Evolutionary conservation across 2,113 vertebrate species (phyloP).

Genomic region (Hippotragus niger): DNA sequence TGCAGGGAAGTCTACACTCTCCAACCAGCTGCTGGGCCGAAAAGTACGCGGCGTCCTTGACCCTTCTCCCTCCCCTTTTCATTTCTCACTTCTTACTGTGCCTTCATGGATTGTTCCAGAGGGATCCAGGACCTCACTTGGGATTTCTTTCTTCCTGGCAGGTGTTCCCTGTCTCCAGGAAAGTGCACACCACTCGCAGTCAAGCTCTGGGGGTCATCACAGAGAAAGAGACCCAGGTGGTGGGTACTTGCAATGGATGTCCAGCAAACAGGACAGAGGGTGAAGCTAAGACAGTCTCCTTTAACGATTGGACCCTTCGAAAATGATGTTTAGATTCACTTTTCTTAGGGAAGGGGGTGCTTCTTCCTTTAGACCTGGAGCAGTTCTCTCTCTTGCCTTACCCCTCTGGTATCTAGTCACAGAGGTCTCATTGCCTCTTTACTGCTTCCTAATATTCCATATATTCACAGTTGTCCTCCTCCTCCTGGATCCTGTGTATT

Average conservation of each 20-base stretch:
- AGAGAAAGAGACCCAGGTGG: constrained; percentile 88
- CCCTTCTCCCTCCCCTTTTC: not conserved
- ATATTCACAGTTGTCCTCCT: not conserved
- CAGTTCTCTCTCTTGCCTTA: not conserved
- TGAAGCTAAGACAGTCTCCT: not conserved
- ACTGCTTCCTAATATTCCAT: not conserved
- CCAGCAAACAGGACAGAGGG: not conserved
- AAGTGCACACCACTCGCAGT: constrained; percentile 94
- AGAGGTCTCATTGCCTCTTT: not conserved
- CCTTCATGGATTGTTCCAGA: rapidly evolving
- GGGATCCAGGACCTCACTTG: rapidly evolving
- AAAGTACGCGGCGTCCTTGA: constrained; percentile 82
- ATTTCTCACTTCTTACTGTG: not conserved
- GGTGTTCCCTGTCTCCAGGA: constrained; percentile 95
- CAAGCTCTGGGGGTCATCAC: constrained; percentile 89
- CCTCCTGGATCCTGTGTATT: not conserved
- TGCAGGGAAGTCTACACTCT: constrained; percentile 95
- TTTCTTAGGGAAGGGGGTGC: not conserved
- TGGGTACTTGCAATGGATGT: constrained; percentile 67
- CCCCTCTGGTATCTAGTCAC: not conserved
- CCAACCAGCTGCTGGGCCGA: constrained; percentile 92
- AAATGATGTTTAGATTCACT: not conserved
- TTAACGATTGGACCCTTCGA: not conserved
- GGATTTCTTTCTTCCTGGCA: constrained; percentile 67
- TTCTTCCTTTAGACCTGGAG: not conserved